Conservation (phyloP, 2,888 invertebrate species). For the Argyresthia goedartella region DNA sequence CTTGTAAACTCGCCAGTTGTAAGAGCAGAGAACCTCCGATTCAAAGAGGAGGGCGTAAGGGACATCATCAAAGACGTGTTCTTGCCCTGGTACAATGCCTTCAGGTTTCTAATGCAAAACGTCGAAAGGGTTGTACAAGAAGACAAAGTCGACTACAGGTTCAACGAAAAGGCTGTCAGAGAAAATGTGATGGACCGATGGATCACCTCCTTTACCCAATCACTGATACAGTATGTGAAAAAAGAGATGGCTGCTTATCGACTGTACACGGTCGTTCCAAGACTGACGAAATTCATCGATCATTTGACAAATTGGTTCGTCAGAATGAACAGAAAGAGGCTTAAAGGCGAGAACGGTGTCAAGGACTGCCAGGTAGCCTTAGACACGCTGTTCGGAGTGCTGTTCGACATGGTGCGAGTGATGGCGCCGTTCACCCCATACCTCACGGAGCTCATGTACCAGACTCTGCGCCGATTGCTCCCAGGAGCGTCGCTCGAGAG, state of each 20-base stretch:
- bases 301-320: slow-evolving; percentile 99
- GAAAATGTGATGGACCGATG: slow-evolving; percentile 96
- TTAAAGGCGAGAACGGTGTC: slow-evolving; percentile 90
- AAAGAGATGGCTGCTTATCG: slow-evolving; percentile 96
- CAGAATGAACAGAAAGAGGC: slow-evolving; percentile 92
- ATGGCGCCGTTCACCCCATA: slow-evolving; percentile 99
- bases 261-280: slow-evolving; percentile 95
- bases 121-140: slow-evolving; percentile 84
- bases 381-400: slow-evolving; percentile 88
- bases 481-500: slow-evolving; percentile 73
- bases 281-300: slow-evolving; percentile 95
- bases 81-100: slow-evolving; percentile 96
- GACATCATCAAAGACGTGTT: slow-evolving; percentile 98
- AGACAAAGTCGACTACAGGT: slow-evolving; percentile 66
- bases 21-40: slow-evolving; percentile 94
- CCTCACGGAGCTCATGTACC: slow-evolving; percentile 95
- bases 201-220: slow-evolving; percentile 97
- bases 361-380: slow-evolving; percentile 88
- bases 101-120: slow-evolving; percentile 94
- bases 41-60: slow-evolving; percentile 97
- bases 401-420: slow-evolving; percentile 89
- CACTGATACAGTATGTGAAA: slow-evolving; percentile 87
- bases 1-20: slow-evolving; percentile 99
- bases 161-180: slow-evolving; percentile 62
- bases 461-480: slow-evolving; percentile 81